Percentiles rank a stretch among this genome's conserved stretches.
phyloP scores from a whole-genome alignment of 2,113 vertebrate genomes.

The Sclerurus mexicanus region DNA sequence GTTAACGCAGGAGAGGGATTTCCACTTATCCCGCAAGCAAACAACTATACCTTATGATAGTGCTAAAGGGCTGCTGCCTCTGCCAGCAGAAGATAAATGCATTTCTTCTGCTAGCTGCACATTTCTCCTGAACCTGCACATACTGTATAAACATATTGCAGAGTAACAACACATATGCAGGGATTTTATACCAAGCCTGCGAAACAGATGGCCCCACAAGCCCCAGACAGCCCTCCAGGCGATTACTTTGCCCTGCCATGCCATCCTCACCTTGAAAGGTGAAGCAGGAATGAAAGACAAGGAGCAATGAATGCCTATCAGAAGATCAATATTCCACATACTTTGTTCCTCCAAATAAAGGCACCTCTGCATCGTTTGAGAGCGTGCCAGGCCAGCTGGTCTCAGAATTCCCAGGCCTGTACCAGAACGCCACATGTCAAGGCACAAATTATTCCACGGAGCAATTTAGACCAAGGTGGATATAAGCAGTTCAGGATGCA shows the following conservation, averaged over 20 bases:
- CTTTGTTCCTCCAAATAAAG: background rate
- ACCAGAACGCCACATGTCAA: fast-evolving
- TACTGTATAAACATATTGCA: background rate
- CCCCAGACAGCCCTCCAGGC: background rate
- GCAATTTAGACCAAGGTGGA: background rate
- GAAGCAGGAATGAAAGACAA: background rate
- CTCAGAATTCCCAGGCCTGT: background rate
- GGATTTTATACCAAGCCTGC: background rate
- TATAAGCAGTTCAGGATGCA: background rate
- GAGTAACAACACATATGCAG: background rate
- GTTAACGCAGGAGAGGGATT: background rate
- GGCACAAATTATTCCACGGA: background rate
- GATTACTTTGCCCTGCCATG: background rate
- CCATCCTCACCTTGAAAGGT: background rate
- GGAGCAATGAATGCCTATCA: background rate
- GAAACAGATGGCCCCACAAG: constrained; percentile 12
- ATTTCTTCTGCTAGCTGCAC: background rate
- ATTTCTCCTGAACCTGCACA: background rate
- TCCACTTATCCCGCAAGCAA: background rate
- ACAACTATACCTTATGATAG: background rate
- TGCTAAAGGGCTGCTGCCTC: background rate
- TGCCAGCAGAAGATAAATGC: background rate
- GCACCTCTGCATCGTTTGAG: background rate
- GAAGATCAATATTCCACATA: background rate
- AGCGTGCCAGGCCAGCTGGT: fast-evolving